Conservation (phyloP, 2,888 invertebrate species). For the Lasioglossum lativentre region DNA sequence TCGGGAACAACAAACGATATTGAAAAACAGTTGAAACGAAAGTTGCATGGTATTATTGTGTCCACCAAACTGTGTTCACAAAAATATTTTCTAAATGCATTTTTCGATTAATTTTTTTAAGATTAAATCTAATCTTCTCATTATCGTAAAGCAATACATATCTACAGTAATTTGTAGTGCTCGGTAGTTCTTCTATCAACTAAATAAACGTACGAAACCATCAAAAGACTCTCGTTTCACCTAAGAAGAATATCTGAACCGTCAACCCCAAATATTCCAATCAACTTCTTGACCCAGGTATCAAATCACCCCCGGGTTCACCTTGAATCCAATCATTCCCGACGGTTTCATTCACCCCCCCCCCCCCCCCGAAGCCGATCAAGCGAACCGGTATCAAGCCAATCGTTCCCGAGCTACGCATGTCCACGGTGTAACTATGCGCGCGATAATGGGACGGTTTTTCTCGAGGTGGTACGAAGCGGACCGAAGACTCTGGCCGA, state of each 20-base stretch:
- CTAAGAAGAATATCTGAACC: neutral
- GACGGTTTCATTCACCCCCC: constrained; percentile 4
- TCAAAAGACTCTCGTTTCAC: neutral
- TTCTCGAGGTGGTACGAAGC: neutral
- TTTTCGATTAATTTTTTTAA: too few species aligned
- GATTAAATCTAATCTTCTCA: too few species aligned
- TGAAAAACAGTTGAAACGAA: too few species aligned
- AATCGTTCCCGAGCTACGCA: neutral
- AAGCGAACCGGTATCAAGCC: constrained; percentile 15
- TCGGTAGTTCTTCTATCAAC: too few species aligned
- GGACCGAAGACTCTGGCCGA: constrained; percentile 10
- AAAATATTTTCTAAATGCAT: too few species aligned
- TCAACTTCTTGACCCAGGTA: neutral
- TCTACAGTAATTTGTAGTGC: too few species aligned
- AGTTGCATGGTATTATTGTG: too few species aligned
- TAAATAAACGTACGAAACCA: too few species aligned
- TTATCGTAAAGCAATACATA: too few species aligned
- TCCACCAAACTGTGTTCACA: too few species aligned
- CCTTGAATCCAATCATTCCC: constrained; percentile 13
- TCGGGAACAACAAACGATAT: too few species aligned
- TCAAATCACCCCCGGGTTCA: neutral
- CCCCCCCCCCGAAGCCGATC: neutral
- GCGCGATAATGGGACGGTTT: constrained; percentile 28
- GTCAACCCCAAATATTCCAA: neutral
- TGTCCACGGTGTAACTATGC: constrained; percentile 33